Evolutionary conservation across 2,888 invertebrate genomes (phyloP), one percentile per base, ranked within the genome.

Genomic region (Eledone cirrhosa): DNA sequence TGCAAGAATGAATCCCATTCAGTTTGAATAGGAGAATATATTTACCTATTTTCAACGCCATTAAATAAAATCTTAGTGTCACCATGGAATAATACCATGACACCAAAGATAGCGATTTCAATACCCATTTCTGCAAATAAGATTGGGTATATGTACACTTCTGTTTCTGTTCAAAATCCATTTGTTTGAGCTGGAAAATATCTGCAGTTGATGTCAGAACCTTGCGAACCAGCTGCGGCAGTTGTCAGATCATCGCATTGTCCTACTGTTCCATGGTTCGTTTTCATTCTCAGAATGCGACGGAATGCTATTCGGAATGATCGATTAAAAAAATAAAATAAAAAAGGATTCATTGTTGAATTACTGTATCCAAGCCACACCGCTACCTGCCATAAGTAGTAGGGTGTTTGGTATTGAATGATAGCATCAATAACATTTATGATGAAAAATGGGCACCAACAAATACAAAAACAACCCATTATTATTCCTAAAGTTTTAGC

Each of bases 361-460:
- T 89, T 89, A 11, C 88, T 84, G 80, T 89, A 89, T 7, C 89
- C 89, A 22, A 89, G 82, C 89, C 89, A 89, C 48, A 88, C 78
- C 1, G 88, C 89, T 41, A 86, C 83, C 33, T 84, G 85, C 88
- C 87, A 88, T 8, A 86, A 82, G 27, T 81, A 83, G 80, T 88
- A 88, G 27, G 86, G 86, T 67, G 87, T 86, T 79, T 82, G 82
- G 81, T 89, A 88, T 13, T 86, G 86, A 33, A 89, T 85, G 27
- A 89, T 80, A 1, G 89, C 88, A 79, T 89, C 89, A 31, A 88
- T 84, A 19, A 89, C 83, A 80, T 89, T 89, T 53, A 88, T 80
- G 48, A 88, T 86, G 80, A 89, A 89, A 78, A 89, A 89, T 0
- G 88, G 89, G 80, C 87, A 88, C 89, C 89, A 89, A 78, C 89